Conservation (phyloP, 2,113 vertebrate species). For the Aythya baeri region DNA sequence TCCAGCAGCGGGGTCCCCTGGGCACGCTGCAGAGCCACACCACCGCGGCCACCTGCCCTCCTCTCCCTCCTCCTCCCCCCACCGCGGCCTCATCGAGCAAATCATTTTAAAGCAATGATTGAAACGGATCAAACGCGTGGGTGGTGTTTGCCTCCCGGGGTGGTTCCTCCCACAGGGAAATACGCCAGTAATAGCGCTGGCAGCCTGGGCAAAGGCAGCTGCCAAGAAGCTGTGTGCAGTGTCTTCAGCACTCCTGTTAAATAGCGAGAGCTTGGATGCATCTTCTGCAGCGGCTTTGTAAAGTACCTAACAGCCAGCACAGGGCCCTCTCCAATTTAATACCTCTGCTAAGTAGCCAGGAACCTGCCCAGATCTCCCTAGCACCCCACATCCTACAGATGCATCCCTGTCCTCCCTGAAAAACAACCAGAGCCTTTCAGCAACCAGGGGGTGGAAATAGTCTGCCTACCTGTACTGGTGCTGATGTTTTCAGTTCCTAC, state of each 20-base stretch:
- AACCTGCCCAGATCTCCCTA: neutral
- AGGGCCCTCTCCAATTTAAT: neutral
- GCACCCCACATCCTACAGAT: neutral
- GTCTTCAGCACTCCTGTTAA: neutral
- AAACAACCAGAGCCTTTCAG: neutral
- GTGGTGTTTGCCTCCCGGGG: neutral
- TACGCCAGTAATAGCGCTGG: neutral
- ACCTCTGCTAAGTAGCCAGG: neutral
- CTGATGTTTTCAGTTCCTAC: constrained; percentile 92
- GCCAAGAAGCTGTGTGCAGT: neutral
- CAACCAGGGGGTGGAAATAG: neutral
- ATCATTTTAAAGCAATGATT: constrained; percentile 27
- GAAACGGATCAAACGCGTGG: constrained; percentile 13
- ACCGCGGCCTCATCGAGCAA: neutral
- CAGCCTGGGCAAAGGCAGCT: neutral
- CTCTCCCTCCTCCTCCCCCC: constrained; percentile 14
- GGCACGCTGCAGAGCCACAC: neutral
- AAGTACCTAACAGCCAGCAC: neutral
- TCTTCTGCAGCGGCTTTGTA: neutral
- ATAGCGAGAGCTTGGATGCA: neutral
- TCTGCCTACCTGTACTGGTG: constrained; percentile 90
- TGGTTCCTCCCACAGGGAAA: constrained; percentile 16
- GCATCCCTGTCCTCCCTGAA: neutral
- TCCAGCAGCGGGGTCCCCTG: neutral
- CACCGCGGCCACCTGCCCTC: constrained; percentile 25